Evolutionary conservation across 2,797 vertebrate species (phyloP), one percentile per base, ranked within the genome.

Genomic region (Acrocephalus scirpaceus): DNA sequence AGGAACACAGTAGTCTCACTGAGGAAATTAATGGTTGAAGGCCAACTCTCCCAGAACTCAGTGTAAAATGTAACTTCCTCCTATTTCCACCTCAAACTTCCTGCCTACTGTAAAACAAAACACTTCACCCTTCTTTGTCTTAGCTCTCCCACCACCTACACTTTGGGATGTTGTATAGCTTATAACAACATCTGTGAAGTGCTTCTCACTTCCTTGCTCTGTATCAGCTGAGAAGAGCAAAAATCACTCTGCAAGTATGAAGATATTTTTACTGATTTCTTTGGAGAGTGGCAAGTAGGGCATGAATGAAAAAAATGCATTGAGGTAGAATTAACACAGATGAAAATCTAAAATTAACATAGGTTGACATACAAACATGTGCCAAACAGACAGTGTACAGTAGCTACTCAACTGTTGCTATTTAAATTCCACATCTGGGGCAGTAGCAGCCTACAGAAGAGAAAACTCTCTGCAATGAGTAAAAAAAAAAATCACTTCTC

Each of bases 121-220:
- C 15, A 64, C 11, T 73, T 54, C 47, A 87, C 18, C 18, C 6
- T 65, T 85, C 42, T 69, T 67, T 82, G 26, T 60, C 75, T 92
- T 73, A 90, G 62, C 48, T 90, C 82, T 48, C 30, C 23, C 42
- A 65, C 32, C 12, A 30, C 6, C 14, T 45, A 16, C 57, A 36
- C 29, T 74, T 72, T 7, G 17, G 54, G 44, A 8, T 51, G 32
- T n/a, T 60, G 22, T 26, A 69, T 38, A 50, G 36, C 21, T 83
- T 86, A 58, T 23, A 86, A 20, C 29, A 56, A 20, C 29, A 56
- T 54, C 32, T 65, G 22, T 64, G 27, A 62, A 71, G 40, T 20
- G 5, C 26, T 96, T 95, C 89, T 79, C 42, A 40, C 23, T 92
- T 92, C 69, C 51, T 74, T 60, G 60, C n/a, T 56, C 12, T 51